These are phyloP conservation scores for Monopterus albus DNA, from an alignment of 2,113 vertebrate species.

Conservation along the genomic window DNA sequence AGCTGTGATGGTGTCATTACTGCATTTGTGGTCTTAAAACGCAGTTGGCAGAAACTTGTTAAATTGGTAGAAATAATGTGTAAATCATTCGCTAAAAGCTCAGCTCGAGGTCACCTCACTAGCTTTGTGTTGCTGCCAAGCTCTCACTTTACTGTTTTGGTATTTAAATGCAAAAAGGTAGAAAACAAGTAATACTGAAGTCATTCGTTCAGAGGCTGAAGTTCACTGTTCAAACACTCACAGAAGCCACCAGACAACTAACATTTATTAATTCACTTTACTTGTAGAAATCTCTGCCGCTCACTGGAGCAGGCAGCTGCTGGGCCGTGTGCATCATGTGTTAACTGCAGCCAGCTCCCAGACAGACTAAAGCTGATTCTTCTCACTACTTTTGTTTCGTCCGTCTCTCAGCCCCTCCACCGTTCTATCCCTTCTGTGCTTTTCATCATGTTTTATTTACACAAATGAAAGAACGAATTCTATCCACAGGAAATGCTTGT, in stretches of 20 bases:
- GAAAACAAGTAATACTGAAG: no score
- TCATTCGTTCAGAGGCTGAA: no score
- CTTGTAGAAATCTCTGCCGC: constrained; percentile 4
- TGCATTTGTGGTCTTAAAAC: no score
- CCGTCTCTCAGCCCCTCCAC: neutral
- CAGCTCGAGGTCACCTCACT: no score
- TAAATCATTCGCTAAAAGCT: no score
- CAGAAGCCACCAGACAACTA: constrained; percentile 42
- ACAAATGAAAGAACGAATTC: constrained; percentile 78
- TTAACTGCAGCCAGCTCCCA: neutral
- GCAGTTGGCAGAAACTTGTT: no score
- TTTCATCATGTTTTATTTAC: constrained; percentile 81
- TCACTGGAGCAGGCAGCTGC: neutral
- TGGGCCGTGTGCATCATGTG: constrained; percentile 12
- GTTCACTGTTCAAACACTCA: constrained; percentile 61
- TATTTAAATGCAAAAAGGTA: no score
- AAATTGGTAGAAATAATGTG: no score
- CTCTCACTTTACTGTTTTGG: no score
- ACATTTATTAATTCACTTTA: neutral
- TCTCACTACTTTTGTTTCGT: constrained; percentile 9
- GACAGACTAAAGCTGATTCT: neutral
- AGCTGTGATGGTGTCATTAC: no score
- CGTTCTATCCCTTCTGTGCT: constrained; percentile 46
- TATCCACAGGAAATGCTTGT: constrained; percentile 85
- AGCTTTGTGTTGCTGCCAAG: no score